Conservation (phyloP, 2,888 invertebrate genomes). For the Saturnia japonica region DNA sequence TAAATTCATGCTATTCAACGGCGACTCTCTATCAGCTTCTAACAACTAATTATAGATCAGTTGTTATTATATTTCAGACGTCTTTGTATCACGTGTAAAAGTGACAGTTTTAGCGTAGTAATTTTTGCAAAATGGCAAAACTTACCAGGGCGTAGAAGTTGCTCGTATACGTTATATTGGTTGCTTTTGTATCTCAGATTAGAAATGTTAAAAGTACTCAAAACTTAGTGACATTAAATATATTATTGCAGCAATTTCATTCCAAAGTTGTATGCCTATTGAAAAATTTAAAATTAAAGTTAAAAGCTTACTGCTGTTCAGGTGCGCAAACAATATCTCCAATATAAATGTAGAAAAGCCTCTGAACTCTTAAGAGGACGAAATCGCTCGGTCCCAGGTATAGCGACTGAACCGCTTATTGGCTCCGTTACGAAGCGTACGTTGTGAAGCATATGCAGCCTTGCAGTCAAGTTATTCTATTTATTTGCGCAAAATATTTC, state of each 20-base stretch:
- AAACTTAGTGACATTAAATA: background rate
- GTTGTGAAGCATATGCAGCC: constrained; percentile 48
- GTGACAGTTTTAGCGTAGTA: background rate
- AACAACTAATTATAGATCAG: too few relatives aligned
- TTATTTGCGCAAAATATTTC: constrained; percentile 59
- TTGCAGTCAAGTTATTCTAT: constrained; percentile 50
- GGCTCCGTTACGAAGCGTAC: constrained; percentile 43
- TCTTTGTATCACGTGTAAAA: background rate
- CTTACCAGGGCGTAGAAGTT: background rate
- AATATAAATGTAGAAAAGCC: constrained; percentile 27
- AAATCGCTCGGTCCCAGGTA: constrained; percentile 34
- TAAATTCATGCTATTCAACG: too few relatives aligned
- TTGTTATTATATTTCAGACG: too few relatives aligned
- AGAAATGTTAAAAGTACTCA: background rate
- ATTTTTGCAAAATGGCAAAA: background rate
- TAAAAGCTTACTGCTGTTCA: constrained; percentile 17
- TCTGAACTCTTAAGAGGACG: constrained; percentile 32
- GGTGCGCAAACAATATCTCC: constrained; percentile 24
- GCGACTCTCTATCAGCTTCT: too few relatives aligned
- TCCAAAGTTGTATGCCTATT: background rate
- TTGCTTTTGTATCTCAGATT: background rate
- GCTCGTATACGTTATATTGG: background rate
- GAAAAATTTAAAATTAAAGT: constrained; percentile 12
- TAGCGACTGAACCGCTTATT: constrained; percentile 63
- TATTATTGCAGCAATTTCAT: background rate